Conservation (phyloP, 2,113 vertebrate species). For the Paraplagusia blochii region DNA sequence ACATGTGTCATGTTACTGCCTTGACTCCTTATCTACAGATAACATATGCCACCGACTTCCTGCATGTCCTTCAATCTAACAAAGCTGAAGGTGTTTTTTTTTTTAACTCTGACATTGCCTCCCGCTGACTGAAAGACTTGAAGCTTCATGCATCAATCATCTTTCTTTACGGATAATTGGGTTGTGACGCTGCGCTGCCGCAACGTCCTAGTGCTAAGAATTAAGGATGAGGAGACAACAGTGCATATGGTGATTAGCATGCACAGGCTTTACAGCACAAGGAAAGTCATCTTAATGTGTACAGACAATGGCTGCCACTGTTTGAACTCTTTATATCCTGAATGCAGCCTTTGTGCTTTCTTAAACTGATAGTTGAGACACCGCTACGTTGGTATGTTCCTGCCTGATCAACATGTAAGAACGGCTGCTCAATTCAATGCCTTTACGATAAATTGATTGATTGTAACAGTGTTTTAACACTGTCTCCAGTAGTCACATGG, state of each 20-base stretch:
- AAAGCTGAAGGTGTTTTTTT: background rate
- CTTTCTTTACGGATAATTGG: background rate
- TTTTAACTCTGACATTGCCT: slow-evolving; percentile 36
- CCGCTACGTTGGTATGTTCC: background rate
- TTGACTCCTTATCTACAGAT: background rate
- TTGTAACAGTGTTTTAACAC: background rate
- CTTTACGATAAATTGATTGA: background rate
- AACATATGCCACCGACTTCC: background rate
- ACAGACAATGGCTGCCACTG: slow-evolving; percentile 27
- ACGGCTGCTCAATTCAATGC: no score
- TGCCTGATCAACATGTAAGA: background rate
- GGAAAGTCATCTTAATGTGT: slow-evolving; percentile 9
- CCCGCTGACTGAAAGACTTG: background rate
- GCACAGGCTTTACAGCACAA: background rate
- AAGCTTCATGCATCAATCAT: background rate
- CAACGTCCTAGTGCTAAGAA: background rate
- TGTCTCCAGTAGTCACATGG: background rate
- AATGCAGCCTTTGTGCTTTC: slow-evolving; percentile 43
- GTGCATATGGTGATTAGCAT: background rate
- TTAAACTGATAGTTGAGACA: background rate
- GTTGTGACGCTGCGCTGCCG: background rate
- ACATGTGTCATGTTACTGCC: background rate
- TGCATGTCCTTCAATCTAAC: background rate
- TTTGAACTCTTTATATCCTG: slow-evolving; percentile 13
- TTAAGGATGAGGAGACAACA: background rate